These are phyloP conservation scores for Mirza zaza DNA, from an alignment of 2,113 vertebrate genomes.

Conservation along the genomic window DNA sequence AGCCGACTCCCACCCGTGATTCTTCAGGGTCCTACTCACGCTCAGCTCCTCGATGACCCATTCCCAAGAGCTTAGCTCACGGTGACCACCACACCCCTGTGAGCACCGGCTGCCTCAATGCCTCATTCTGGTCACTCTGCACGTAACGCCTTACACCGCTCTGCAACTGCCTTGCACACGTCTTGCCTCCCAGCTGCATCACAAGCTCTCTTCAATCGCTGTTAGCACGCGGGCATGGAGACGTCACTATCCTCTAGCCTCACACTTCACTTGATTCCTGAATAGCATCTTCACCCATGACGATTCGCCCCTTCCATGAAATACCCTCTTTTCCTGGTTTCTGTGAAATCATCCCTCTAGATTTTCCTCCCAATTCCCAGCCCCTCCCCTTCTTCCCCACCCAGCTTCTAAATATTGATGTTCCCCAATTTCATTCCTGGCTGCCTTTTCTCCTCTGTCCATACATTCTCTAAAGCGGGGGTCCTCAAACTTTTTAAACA, in stretches of 20 bases:
- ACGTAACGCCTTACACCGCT: neutral
- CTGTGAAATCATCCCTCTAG: neutral
- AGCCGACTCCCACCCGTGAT: neutral
- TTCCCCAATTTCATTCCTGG: neutral
- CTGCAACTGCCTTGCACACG: neutral
- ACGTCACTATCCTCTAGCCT: neutral
- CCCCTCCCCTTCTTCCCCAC: neutral
- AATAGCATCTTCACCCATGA: neutral
- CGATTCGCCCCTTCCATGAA: neutral
- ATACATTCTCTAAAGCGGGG: rapidly evolving
- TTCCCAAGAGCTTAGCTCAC: neutral
- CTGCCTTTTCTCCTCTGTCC: neutral
- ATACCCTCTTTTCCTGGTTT: neutral
- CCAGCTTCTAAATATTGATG: neutral
- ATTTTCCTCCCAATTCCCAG: neutral
- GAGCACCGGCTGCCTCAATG: neutral
- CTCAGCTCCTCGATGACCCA: neutral
- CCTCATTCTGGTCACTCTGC: neutral
- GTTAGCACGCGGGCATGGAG: neutral
- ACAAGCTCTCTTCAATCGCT: too few relatives aligned
- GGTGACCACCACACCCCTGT: rapidly evolving
- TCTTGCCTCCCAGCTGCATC: neutral
- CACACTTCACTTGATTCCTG: neutral
- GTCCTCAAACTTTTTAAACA: too few relatives aligned
- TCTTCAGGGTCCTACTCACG: neutral